Percentiles rank a stretch among this genome's conserved stretches.
These are phyloP conservation scores for Phaedon cochleariae DNA, from an alignment of 2,888 invertebrate genomes.

Conservation along the genomic window DNA sequence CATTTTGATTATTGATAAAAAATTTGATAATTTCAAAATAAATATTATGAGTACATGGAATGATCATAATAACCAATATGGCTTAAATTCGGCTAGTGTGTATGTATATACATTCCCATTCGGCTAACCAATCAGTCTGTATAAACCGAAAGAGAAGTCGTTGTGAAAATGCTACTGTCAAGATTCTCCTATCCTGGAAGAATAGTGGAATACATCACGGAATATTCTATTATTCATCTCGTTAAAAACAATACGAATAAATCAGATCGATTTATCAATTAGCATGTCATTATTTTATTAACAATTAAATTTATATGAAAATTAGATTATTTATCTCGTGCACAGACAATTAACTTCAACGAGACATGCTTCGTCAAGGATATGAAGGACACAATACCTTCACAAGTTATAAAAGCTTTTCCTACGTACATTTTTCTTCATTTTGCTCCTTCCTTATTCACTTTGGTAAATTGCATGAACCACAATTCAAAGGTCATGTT, in stretches of 20 bases:
- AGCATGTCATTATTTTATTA: neutral
- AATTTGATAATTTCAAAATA: no score
- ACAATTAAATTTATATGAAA: neutral
- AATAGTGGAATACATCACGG: no score
- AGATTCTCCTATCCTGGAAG: no score
- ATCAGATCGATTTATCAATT: neutral
- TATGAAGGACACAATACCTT: conserved; percentile 43
- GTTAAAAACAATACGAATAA: neutral
- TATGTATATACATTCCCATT: no score
- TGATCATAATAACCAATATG: no score
- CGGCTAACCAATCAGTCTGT: no score
- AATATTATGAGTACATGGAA: no score
- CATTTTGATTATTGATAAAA: no score
- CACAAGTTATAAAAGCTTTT: conserved; percentile 46
- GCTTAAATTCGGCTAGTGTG: no score
- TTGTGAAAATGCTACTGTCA: no score
- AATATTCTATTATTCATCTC: neutral
- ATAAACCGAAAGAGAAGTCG: no score
- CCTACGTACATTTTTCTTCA: conserved; percentile 37
- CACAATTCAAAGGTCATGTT: conserved; percentile 24
- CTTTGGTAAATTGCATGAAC: conserved; percentile 1
- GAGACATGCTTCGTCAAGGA: conserved; percentile 35
- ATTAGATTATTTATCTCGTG: conserved; percentile 20
- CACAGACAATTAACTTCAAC: conserved; percentile 34
- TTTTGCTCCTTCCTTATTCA: conserved; percentile 28